Conservation (phyloP, 2,888 invertebrate genomes). For the Arrhopalites spinosus region DNA sequence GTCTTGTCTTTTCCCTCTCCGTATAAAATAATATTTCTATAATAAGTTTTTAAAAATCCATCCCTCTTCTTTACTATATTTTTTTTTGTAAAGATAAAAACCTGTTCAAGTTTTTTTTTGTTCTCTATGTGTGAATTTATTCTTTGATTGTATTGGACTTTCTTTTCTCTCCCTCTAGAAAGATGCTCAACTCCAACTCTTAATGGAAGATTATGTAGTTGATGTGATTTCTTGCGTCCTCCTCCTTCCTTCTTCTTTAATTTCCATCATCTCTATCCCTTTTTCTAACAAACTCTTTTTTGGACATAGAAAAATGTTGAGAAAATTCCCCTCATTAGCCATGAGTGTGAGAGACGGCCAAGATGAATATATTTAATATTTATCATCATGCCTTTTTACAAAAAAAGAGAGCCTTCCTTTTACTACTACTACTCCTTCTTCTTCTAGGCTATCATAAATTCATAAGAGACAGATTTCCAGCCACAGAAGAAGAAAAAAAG, state of each 20-base stretch:
- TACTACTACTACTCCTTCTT: not conserved
- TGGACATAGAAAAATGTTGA: not conserved
- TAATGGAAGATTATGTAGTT: no score
- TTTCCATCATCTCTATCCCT: not conserved
- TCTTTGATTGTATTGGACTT: no score
- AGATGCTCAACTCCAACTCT: not conserved
- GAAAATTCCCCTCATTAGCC: constrained; percentile 34
- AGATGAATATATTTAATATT: constrained; percentile 38
- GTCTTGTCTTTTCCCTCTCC: no score
- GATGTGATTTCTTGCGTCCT: not conserved
- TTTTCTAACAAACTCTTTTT: not conserved
- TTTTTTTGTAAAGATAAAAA: no score
- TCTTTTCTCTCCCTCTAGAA: constrained; percentile 1
- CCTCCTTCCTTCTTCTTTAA: not conserved
- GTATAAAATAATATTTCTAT: no score
- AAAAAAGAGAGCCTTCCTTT: not conserved
- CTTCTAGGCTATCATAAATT: constrained; percentile 28
- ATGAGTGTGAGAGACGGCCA: constrained; percentile 20
- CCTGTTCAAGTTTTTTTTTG: no score
- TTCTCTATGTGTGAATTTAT: no score
- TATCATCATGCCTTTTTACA: constrained; percentile 31
- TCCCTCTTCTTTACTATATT: no score
- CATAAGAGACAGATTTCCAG: constrained; percentile 15
- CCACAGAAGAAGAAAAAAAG: not conserved
- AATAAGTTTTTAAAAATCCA: no score